A percentile compares a stretch with the other conserved stretches of the same genome.
Evolutionary conservation across 92 coral and sea anemone genomes (phyloP).

Genomic region (Actinostola sp.): DNA sequence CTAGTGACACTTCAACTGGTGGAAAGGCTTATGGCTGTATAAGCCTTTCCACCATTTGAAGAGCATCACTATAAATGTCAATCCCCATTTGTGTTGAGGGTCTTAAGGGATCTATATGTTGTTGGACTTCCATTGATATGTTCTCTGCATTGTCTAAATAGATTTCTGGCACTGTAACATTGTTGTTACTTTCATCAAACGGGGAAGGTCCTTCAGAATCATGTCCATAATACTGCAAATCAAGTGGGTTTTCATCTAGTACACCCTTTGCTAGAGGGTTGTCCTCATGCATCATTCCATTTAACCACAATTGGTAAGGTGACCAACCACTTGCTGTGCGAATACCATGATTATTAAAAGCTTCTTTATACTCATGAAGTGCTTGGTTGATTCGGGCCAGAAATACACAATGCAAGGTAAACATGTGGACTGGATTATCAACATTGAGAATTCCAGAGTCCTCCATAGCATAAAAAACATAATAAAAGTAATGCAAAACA

Average conservation of each 20-base stretch:
- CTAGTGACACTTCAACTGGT: too few relatives aligned
- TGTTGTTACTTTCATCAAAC: constrained; percentile 35
- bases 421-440: constrained; percentile 40
- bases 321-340: constrained; percentile 51
- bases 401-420: constrained; percentile 42
- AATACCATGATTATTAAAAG: constrained; percentile 50
- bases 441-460: constrained; percentile 29
- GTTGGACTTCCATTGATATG: constrained; percentile 43
- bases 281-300: constrained; percentile 55
- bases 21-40: too few relatives aligned
- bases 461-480: constrained; percentile 57
- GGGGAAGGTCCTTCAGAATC: constrained; percentile 43
- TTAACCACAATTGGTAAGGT: constrained; percentile 66
- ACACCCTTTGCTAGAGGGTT: constrained; percentile 56
- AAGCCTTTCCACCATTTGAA: too few relatives aligned
- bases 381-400: constrained; percentile 39
- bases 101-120: constrained; percentile 44
- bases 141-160: constrained; percentile 19
- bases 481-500: constrained; percentile 50
- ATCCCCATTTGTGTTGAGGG: constrained; percentile 60
- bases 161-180: constrained; percentile 40
- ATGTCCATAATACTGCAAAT: constrained; percentile 40
- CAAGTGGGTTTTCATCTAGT: constrained; percentile 47
- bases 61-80: constrained; percentile 38
- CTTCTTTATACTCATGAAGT: constrained; percentile 35